phyloP scores from a whole-genome alignment of 2,888 invertebrate genomes.

The Coronaproctus castanopsis region DNA sequence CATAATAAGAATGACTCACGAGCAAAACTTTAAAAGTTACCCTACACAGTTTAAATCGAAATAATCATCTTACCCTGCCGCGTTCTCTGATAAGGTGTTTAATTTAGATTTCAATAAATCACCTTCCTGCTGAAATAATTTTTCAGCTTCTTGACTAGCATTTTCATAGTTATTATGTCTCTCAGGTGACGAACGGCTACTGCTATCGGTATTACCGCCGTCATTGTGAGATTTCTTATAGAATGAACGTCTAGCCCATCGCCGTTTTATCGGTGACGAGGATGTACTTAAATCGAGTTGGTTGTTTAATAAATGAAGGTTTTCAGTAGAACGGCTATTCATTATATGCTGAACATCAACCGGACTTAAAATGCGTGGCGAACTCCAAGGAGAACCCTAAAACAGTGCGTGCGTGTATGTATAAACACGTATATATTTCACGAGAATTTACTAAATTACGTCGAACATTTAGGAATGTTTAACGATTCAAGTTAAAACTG shows the following conservation, averaged over 20 bases:
- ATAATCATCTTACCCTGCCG: no score
- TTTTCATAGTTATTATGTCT: slow-evolving; percentile 3
- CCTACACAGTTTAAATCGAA: no score
- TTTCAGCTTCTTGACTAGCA: slow-evolving; percentile 9
- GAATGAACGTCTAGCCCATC: slow-evolving; percentile 25
- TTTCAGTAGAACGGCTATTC: slow-evolving; percentile 29
- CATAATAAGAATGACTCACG: no score
- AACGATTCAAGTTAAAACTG: no score
- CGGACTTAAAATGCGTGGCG: slow-evolving; percentile 29
- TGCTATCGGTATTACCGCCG: slow-evolving; percentile 5
- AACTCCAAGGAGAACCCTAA: slow-evolving; percentile 31
- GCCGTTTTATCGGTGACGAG: slow-evolving; percentile 26
- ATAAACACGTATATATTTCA: no score
- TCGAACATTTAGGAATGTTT: no score
- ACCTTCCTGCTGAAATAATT: neutral
- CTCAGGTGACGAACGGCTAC: neutral
- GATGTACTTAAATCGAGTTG: slow-evolving; percentile 22
- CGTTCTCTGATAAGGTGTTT: no score
- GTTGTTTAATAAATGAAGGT: slow-evolving; percentile 24
- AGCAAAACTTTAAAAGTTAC: no score
- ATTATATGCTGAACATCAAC: slow-evolving; percentile 29
- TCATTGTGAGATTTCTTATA: slow-evolving; percentile 17
- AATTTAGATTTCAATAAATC: no score
- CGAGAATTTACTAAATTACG: no score
- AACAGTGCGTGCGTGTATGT: slow-evolving; percentile 8